Evolutionary conservation across 2,113 vertebrate genomes (phyloP).

Genomic region (Alectura lathami): DNA sequence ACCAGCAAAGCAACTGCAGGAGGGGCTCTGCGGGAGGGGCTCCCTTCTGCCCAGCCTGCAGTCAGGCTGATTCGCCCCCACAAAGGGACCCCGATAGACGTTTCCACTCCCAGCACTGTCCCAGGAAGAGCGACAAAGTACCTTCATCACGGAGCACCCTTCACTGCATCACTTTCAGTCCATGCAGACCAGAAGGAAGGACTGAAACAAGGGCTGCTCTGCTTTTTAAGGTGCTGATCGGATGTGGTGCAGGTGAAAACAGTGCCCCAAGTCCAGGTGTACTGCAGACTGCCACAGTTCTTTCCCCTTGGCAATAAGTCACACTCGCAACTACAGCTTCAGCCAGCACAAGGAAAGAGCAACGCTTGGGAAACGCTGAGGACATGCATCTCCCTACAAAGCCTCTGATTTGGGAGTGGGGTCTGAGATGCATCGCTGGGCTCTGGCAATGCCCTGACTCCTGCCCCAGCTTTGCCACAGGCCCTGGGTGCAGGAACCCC

Average conservation of each 20-base stretch:
- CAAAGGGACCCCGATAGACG: not conserved
- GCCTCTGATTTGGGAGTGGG: not conserved
- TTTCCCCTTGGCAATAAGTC: not conserved
- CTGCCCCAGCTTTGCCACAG: no score
- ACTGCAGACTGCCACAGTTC: not conserved
- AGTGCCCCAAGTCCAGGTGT: not conserved
- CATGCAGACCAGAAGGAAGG: not conserved
- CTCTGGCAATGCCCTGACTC: not conserved
- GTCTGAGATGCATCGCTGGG: not conserved
- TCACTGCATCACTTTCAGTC: not conserved
- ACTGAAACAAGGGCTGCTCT: not conserved
- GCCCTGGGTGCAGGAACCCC: not conserved
- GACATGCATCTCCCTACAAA: not conserved
- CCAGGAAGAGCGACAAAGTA: not conserved
- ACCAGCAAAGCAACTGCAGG: not conserved
- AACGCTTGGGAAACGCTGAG: not conserved
- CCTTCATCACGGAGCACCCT: not conserved
- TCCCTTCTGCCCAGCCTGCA: not conserved
- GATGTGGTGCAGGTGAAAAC: not conserved
- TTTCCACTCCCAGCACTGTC: not conserved
- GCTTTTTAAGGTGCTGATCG: not conserved
- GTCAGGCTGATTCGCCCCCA: not conserved
- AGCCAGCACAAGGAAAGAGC: not conserved
- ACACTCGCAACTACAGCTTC: not conserved
- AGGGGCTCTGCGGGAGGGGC: no score